phyloP scores from a whole-genome alignment of 2,797 vertebrate species.

The Alectoris magna region DNA sequence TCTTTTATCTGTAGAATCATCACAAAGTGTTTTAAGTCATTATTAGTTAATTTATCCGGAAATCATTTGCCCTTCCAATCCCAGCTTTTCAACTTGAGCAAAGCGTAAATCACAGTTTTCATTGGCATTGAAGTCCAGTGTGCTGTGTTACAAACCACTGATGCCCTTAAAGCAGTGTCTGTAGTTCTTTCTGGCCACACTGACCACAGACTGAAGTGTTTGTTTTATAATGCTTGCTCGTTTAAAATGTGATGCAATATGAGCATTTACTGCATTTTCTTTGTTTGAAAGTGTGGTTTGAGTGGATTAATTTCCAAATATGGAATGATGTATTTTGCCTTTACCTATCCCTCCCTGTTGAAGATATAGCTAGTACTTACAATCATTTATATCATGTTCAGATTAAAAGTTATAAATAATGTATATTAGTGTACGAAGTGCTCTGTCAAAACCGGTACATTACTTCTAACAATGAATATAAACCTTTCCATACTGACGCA shows the following conservation, averaged over 20 bases:
- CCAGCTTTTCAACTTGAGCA: background rate
- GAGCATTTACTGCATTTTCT: background rate
- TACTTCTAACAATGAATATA: background rate
- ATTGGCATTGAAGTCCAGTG: conserved; percentile 6
- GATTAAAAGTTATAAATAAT: background rate
- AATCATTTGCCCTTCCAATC: conserved; percentile 39
- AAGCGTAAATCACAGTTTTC: conserved; percentile 22
- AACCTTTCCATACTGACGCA: background rate
- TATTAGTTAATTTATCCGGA: conserved; percentile 32
- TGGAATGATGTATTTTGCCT: background rate
- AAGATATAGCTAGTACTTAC: background rate
- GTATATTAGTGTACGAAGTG: background rate
- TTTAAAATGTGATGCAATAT: background rate
- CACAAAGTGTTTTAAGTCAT: conserved; percentile 22
- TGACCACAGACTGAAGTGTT: background rate
- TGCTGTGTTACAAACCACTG: conserved; percentile 6
- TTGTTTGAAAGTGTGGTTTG: background rate
- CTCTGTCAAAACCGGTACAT: background rate
- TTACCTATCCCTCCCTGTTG: background rate
- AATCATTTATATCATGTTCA: background rate
- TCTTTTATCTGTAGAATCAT: conserved; percentile 38
- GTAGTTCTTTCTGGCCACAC: background rate
- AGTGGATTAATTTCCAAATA: background rate
- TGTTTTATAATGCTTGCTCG: background rate
- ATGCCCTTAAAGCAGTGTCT: conserved; percentile 3